phyloP scores from a whole-genome alignment of 2,113 vertebrate genomes.

The Nibea coibor region DNA sequence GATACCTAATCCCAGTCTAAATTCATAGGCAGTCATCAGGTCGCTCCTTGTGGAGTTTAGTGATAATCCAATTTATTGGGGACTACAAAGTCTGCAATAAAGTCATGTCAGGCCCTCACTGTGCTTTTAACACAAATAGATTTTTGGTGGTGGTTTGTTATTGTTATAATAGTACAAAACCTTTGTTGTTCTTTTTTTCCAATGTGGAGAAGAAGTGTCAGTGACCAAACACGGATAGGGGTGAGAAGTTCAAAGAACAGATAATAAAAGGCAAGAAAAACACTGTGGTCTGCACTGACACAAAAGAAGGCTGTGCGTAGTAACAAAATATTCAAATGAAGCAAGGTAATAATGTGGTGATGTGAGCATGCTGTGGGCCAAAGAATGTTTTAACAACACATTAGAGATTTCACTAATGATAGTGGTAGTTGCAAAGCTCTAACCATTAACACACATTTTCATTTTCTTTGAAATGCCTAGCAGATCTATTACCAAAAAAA shows the following conservation, averaged over 20 bases:
- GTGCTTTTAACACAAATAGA: not conserved
- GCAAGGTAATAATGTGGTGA: conserved; percentile 51
- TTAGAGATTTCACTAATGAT: conserved; percentile 71
- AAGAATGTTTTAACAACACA: conserved; percentile 68
- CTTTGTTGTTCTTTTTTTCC: not conserved
- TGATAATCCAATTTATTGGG: not conserved
- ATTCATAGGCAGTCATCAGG: too few relatives aligned
- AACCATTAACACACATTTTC: conserved; percentile 74
- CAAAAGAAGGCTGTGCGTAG: conserved; percentile 6
- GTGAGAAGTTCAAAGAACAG: conserved; percentile 41
- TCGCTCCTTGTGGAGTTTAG: too few relatives aligned
- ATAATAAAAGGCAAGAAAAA: conserved; percentile 11
- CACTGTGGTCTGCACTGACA: not conserved
- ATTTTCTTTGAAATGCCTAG: conserved; percentile 72
- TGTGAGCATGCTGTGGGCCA: conserved; percentile 51
- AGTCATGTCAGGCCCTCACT: not conserved
- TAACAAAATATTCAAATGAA: conserved; percentile 59
- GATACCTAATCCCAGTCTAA: too few relatives aligned
- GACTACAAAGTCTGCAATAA: not conserved
- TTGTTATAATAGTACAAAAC: not conserved
- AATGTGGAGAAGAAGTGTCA: conserved; percentile 1
- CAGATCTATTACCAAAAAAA: conserved; percentile 45
- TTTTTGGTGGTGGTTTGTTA: not conserved
- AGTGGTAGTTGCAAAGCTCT: conserved; percentile 61
- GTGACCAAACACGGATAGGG: not conserved